Conservation (phyloP, 2,888 invertebrate genomes). For the Melitaea athalia region DNA sequence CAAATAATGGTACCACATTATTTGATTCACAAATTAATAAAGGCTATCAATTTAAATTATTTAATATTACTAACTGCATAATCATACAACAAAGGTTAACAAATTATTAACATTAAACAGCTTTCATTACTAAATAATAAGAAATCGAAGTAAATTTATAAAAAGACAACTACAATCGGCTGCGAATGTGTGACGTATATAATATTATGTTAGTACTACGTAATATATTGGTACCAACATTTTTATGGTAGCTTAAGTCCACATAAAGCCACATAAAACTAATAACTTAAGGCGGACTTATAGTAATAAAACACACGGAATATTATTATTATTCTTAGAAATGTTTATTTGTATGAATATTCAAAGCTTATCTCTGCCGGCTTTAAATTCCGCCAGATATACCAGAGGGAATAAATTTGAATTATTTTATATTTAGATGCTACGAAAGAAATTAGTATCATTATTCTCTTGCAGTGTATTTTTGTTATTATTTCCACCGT, state of each 20-base stretch:
- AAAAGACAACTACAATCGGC: too few relatives aligned
- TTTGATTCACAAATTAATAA: too few relatives aligned
- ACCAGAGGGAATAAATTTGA: conserved; percentile 36
- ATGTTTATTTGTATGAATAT: conserved; percentile 40
- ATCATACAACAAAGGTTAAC: too few relatives aligned
- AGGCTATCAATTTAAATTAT: too few relatives aligned
- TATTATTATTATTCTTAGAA: conserved; percentile 30
- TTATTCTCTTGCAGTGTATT: conserved; percentile 23
- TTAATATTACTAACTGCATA: too few relatives aligned
- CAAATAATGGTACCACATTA: too few relatives aligned
- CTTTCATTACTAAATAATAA: too few relatives aligned
- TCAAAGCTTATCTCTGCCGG: conserved; percentile 38
- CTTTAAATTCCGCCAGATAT: conserved; percentile 34
- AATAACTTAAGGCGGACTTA: conserved; percentile 12
- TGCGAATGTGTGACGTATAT: too few relatives aligned
- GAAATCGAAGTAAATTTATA: too few relatives aligned
- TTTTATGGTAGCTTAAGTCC: background rate
- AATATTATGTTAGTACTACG: too few relatives aligned
- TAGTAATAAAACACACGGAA: conserved; percentile 17
- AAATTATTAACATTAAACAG: too few relatives aligned
- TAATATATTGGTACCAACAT: too few relatives aligned
- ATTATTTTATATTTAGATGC: conserved; percentile 32
- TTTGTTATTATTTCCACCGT: conserved; percentile 8
- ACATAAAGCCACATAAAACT: background rate
- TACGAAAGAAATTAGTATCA: conserved; percentile 21